Evolutionary conservation across 2,888 invertebrate genomes (phyloP), one percentile per base, ranked within the genome.

Genomic region (Caenorhabditis becei): DNA sequence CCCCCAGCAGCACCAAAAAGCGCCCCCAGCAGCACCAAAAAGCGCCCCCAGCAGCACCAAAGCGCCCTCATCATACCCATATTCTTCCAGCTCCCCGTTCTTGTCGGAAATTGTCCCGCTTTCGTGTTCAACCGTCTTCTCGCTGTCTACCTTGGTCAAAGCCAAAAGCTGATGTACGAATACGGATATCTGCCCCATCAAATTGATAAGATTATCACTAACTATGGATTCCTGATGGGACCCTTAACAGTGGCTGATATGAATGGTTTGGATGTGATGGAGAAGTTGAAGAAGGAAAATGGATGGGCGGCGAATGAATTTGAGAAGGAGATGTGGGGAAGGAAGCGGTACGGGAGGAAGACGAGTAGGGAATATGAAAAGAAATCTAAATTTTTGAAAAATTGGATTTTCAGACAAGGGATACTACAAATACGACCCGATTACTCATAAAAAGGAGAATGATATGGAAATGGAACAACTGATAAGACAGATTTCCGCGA

Each of bases 81-180:
- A n/a, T n/a, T n/a, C n/a, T n/a, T n/a, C n/a, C n/a, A 84, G 83
- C 51, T 86, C 14, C 82, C 86, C 7, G 82, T 88, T 28, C 83
- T 88, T 7, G 88, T 88, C 18, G 85, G 83, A n/a, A 87, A 87
- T 67, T 87, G 86, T 61, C 86, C 87, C 3, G 83, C 85, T 14
- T 88, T 88, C 61, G 82, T 88, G 4, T 87, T 88, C 83, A 88
- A 88, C 41, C 83, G 88, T 2, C 80, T 87, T 41, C 83, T 88
- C 8, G 78, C 62, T 26, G 84, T 86, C 26, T 86, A 86, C 44
- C 23, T 83, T 14, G 26, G 65, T 44, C 86, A 84, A 63, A 75
- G 79, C 28, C 78, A 81, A 18, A 83, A 83, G 23, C 49, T 85
- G 11, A n/a, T 83, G 47, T 85, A 79, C 41, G 59, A 79, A 28